These are phyloP conservation scores for Cichladusa arquata DNA, from an alignment of 2,113 vertebrate genomes.

Conservation along the genomic window DNA sequence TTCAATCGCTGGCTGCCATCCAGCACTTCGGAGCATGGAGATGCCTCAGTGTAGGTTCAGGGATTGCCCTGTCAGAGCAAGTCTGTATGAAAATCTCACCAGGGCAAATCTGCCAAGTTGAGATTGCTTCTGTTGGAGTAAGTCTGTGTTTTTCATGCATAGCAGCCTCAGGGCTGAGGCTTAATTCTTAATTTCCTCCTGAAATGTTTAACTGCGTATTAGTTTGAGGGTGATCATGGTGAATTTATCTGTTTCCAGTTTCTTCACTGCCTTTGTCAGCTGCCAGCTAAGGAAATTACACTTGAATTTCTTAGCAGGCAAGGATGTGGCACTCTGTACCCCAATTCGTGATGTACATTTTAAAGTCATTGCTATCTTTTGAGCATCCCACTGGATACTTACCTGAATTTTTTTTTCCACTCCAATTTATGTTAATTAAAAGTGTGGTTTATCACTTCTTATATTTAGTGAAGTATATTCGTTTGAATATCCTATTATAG, in stretches of 20 bases:
- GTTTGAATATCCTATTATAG: not conserved
- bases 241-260: not conserved
- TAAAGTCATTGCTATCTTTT: not conserved
- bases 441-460: not conserved
- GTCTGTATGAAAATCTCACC: not conserved
- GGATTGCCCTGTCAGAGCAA: not conserved
- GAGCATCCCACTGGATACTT: not conserved
- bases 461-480: not conserved
- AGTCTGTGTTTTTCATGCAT: not conserved
- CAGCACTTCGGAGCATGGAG: not conserved
- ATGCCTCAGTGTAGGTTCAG: not conserved
- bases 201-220: not conserved
- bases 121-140: not conserved
- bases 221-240: not conserved
- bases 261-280: not conserved
- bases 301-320: not conserved
- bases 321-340: not conserved
- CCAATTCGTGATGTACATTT: not conserved
- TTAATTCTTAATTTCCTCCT: constrained; percentile 15
- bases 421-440: not conserved
- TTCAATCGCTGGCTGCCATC: not conserved
- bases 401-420: not conserved
- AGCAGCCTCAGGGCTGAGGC: not conserved
- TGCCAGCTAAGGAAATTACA: not conserved
- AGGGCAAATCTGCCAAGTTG: not conserved